A percentile compares a stretch with the other conserved stretches of the same genome.
phyloP scores from a whole-genome alignment of 2,113 vertebrate species.

The Poecile atricapillus region DNA sequence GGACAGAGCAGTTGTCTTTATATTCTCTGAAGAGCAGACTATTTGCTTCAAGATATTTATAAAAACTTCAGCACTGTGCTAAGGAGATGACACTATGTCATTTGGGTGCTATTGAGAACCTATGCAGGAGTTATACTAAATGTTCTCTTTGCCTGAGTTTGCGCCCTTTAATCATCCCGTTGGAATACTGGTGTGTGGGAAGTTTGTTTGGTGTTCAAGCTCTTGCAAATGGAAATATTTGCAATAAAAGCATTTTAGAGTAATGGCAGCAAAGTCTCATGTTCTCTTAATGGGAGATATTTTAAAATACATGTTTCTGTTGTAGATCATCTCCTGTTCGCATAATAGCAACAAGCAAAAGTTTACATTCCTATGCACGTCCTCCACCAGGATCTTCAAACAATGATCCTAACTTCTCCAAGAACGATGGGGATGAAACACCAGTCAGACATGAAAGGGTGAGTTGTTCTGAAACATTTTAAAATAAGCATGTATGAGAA shows the following conservation, averaged over 20 bases:
- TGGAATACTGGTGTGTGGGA: not conserved
- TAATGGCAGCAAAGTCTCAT: not conserved
- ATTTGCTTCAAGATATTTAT: not conserved
- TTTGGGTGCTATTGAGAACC: not conserved
- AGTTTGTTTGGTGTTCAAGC: not conserved
- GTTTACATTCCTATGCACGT: constrained; percentile 99
- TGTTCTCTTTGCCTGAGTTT: not conserved
- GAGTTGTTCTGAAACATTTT: constrained; percentile 8
- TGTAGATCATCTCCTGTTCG: constrained; percentile 95
- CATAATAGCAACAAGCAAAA: constrained; percentile 96
- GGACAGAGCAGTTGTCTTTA: not conserved
- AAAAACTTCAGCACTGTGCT: not conserved
- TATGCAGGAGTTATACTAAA: not conserved
- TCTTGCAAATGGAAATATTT: not conserved
- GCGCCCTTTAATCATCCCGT: not conserved
- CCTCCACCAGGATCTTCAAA: constrained; percentile 88
- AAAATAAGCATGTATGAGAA: not conserved
- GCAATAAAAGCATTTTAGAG: not conserved
- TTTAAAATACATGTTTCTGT: constrained; percentile 14
- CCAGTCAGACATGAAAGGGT: constrained; percentile 79
- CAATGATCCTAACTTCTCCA: constrained; percentile 76
- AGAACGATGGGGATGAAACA: constrained; percentile 83
- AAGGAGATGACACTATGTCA: not conserved
- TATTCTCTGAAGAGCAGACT: not conserved
- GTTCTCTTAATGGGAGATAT: not conserved